A percentile compares a stretch with the other conserved stretches of the same genome.
Conservation (phyloP, 2,888 invertebrate species). For the Drosophila flavopinicola region DNA sequence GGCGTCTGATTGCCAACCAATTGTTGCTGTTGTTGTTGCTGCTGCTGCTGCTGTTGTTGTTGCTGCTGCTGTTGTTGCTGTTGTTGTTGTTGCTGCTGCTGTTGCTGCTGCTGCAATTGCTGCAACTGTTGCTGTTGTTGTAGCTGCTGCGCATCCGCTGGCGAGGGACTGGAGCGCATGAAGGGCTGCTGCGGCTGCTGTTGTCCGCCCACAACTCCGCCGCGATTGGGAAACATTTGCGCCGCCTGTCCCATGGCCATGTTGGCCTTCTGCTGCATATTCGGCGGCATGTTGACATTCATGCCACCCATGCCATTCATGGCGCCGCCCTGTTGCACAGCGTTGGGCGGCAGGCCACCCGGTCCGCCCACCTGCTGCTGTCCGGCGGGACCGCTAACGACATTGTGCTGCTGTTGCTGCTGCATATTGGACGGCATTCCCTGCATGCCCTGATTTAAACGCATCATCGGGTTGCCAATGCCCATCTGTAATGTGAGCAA, state of each 20-base stretch:
- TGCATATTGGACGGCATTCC: slow-evolving; percentile 84
- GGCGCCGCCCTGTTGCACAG: slow-evolving; percentile 74
- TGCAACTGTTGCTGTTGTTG: slow-evolving; percentile 81
- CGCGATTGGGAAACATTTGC: slow-evolving; percentile 86
- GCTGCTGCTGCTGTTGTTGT: slow-evolving; percentile 78
- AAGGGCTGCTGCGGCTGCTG: slow-evolving; percentile 88
- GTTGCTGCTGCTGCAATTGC: slow-evolving; percentile 84
- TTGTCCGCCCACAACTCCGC: slow-evolving; percentile 85
- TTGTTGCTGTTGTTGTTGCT: slow-evolving; percentile 81
- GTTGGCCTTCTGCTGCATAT: slow-evolving; percentile 82
- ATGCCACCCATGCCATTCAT: slow-evolving; percentile 81
- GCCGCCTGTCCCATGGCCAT: slow-evolving; percentile 84
- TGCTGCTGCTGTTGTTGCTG: slow-evolving; percentile 82
- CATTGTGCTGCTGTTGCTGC: slow-evolving; percentile 83
- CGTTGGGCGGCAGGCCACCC: slow-evolving; percentile 73
- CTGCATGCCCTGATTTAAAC: slow-evolving; percentile 85
- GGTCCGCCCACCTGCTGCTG: slow-evolving; percentile 65
- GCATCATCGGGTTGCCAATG: slow-evolving; percentile 83
- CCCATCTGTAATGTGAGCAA: slow-evolving; percentile 70
- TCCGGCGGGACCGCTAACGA: slow-evolving; percentile 72
- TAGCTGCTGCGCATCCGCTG: slow-evolving; percentile 78
- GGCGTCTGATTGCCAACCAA: slow-evolving; percentile 72
- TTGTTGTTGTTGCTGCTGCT: slow-evolving; percentile 83
- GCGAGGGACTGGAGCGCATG: slow-evolving; percentile 88
- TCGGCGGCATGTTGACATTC: slow-evolving; percentile 79